These are phyloP conservation scores for Bujurquina vittata DNA, from an alignment of 2,113 vertebrate genomes.

Conservation along the genomic window DNA sequence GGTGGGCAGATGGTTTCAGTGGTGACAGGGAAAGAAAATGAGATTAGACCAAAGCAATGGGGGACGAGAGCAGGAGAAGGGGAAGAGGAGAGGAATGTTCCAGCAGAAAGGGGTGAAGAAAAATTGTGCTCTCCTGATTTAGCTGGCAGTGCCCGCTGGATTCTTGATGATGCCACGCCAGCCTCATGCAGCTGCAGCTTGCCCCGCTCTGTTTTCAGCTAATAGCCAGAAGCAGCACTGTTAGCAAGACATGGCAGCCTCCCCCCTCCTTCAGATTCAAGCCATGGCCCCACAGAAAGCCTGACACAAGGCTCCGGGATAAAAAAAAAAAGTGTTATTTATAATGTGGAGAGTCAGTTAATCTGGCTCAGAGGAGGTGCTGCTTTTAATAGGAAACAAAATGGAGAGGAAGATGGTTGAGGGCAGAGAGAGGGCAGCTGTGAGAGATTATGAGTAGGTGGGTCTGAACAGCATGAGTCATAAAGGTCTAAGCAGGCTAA, in stretches of 20 bases:
- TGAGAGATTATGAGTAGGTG: constrained; percentile 49
- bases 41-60: constrained; percentile 17
- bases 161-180: constrained; percentile 17
- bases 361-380: constrained; percentile 31
- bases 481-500: constrained; percentile 45
- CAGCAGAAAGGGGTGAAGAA: not conserved
- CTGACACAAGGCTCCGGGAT: constrained; percentile 16
- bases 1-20: constrained; percentile 40
- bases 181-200: constrained; percentile 21
- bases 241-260: constrained; percentile 17
- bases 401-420: constrained; percentile 50
- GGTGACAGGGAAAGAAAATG: constrained; percentile 6
- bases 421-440: constrained; percentile 45
- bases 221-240: constrained; percentile 26
- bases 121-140: not conserved
- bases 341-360: constrained; percentile 2
- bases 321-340: not conserved
- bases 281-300: not conserved
- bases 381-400: constrained; percentile 47
- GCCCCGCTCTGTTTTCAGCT: constrained; percentile 20
- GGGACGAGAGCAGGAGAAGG: not conserved
- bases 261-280: constrained; percentile 7
- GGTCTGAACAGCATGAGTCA: constrained; percentile 52
- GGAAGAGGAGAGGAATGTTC: not conserved
- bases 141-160: constrained; percentile 22